Percentiles rank a stretch among this genome's conserved stretches.
These are phyloP conservation scores for Sarcophaga peregrina DNA, from an alignment of 1,140 invertebrate species.

Conservation along the genomic window DNA sequence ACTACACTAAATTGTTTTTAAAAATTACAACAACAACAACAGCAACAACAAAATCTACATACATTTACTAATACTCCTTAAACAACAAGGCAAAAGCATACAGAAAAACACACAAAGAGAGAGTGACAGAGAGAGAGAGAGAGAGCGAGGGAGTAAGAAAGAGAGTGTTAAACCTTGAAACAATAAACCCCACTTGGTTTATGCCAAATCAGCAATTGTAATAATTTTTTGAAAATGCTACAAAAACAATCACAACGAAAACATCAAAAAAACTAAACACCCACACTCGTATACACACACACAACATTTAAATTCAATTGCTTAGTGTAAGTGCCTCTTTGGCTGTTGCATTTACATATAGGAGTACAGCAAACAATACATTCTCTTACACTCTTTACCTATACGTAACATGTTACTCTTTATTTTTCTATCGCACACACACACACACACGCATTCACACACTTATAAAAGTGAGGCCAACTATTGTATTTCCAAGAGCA, in stretches of 20 bases:
- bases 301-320: slow-evolving; percentile 39
- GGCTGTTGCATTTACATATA: neutral
- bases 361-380: neutral
- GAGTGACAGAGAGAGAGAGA: neutral
- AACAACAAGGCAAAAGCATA: neutral
- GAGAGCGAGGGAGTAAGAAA: neutral
- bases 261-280: neutral
- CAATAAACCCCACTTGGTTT: slow-evolving; percentile 33
- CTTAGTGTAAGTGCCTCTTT: neutral
- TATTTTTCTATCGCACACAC: neutral
- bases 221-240: slow-evolving; percentile 5
- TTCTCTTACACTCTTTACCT: neutral
- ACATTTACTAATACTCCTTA: neutral
- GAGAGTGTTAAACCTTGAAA: slow-evolving; percentile 27
- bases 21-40: neutral
- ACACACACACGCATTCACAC: neutral
- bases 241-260: neutral
- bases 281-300: neutral
- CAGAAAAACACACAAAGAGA: neutral
- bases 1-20: neutral
- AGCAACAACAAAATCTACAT: neutral
- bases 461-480: neutral
- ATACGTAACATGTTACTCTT: neutral
- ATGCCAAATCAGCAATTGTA: slow-evolving; percentile 38
- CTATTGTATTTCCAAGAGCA: neutral